Evolutionary conservation across 2,113 vertebrate species (phyloP).

Genomic region (Euleptes europaea): DNA sequence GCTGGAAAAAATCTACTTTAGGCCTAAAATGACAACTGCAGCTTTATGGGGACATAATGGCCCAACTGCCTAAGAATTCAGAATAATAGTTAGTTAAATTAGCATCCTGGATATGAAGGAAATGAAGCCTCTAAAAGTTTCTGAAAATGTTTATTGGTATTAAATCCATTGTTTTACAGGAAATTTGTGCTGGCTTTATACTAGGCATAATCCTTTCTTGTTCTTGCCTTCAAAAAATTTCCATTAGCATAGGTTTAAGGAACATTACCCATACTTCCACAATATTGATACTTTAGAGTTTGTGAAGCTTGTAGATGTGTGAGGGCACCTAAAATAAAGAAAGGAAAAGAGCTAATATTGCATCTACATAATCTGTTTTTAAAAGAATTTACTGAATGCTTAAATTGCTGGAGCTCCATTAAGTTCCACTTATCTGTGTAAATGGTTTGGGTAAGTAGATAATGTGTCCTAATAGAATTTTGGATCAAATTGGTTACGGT

Average conservation of each 20-base stretch:
- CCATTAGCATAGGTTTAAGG: slow-evolving; percentile 58
- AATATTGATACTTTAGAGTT: slow-evolving; percentile 52
- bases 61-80: slow-evolving; percentile 59
- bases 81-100: slow-evolving; percentile 61
- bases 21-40: slow-evolving; percentile 43
- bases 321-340: background rate
- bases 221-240: slow-evolving; percentile 38
- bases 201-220: background rate
- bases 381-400: background rate
- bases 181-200: slow-evolving; percentile 28
- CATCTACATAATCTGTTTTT: background rate
- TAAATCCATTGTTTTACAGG: slow-evolving; percentile 55
- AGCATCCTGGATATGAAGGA: slow-evolving; percentile 65
- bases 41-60: slow-evolving; percentile 33
- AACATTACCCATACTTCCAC: background rate
- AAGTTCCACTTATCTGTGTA: background rate
- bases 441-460: background rate
- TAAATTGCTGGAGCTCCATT: background rate
- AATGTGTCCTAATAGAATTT: background rate
- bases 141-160: slow-evolving; percentile 50
- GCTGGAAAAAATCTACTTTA: slow-evolving; percentile 57
- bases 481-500: background rate
- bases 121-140: slow-evolving; percentile 55
- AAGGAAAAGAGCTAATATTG: background rate
- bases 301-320: slow-evolving; percentile 14